Percentiles rank a stretch among this genome's conserved stretches.
These are phyloP conservation scores for Dromius quadrimaculatus DNA, from an alignment of 2,888 invertebrate genomes.

Conservation along the genomic window DNA sequence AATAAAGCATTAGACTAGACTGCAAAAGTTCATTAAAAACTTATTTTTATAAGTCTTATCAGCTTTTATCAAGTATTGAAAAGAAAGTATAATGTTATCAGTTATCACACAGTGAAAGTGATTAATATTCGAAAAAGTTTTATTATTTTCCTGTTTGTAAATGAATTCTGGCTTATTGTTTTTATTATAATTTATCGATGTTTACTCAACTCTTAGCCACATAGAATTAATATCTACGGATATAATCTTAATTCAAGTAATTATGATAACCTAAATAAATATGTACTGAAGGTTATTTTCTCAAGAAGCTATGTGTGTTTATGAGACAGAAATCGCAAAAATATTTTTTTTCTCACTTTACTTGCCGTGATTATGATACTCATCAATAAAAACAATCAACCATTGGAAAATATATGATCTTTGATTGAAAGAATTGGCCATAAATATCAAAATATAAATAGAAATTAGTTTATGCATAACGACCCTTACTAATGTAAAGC, in stretches of 20 bases:
- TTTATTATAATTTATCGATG: slow-evolving; percentile 20
- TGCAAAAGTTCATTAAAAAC: too few relatives aligned
- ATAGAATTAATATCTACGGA: neutral
- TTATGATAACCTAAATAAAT: slow-evolving; percentile 33
- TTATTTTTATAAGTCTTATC: slow-evolving; percentile 13
- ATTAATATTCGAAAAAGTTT: slow-evolving; percentile 34
- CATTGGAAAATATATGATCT: too few relatives aligned
- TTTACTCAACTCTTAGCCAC: slow-evolving; percentile 8
- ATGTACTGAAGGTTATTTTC: slow-evolving; percentile 1
- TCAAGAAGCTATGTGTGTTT: too few relatives aligned
- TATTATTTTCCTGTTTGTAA: slow-evolving; percentile 28
- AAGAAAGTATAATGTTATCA: slow-evolving; percentile 42
- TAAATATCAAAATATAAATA: too few relatives aligned
- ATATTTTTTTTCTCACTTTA: too few relatives aligned
- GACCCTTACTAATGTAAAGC: too few relatives aligned
- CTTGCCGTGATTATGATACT: too few relatives aligned
- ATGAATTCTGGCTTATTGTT: slow-evolving; percentile 16
- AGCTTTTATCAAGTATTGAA: neutral
- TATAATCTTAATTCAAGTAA: slow-evolving; percentile 20
- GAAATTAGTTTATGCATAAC: too few relatives aligned
- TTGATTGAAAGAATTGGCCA: too few relatives aligned
- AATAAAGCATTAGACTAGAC: too few relatives aligned
- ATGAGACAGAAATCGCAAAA: too few relatives aligned
- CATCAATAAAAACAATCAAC: too few relatives aligned
- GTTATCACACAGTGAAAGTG: slow-evolving; percentile 39